phyloP scores from a whole-genome alignment of 2,888 invertebrate genomes.

The Meghimatium bilineatum region DNA sequence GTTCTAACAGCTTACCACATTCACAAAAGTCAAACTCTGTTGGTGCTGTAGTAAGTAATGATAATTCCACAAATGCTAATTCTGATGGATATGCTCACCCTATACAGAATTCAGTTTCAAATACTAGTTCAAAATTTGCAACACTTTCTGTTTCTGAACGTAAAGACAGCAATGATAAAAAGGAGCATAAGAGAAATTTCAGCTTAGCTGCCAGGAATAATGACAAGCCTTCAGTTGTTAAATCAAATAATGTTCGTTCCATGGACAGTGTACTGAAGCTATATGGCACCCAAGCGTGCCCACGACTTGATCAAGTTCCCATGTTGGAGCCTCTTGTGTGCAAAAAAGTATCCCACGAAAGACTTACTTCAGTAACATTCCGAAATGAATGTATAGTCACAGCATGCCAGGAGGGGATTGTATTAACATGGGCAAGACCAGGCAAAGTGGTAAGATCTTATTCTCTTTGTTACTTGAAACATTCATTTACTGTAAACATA shows the following conservation, averaged over 20 bases:
- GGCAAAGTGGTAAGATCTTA: conserved; percentile 58
- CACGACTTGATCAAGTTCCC: conserved; percentile 96
- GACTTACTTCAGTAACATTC: conserved; percentile 95
- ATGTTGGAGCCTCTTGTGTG: conserved; percentile 96
- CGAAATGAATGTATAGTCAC: conserved; percentile 96
- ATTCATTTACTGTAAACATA: background rate
- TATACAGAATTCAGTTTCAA: conserved; percentile 65
- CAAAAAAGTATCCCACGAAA: conserved; percentile 98
- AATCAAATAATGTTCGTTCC: conserved; percentile 72
- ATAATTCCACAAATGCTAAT: conserved; percentile 41
- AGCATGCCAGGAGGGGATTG: conserved; percentile 98
- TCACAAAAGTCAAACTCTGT: conserved; percentile 64
- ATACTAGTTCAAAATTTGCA: conserved; percentile 73
- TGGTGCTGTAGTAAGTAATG: conserved; percentile 61
- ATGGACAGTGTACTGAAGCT: conserved; percentile 73
- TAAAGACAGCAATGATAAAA: conserved; percentile 73
- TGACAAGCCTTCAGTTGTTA: conserved; percentile 68
- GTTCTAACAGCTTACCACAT: conserved; percentile 68
- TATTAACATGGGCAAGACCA: conserved; percentile 98
- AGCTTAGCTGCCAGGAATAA: conserved; percentile 81
- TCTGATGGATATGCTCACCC: conserved; percentile 63
- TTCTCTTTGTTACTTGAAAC: no score
- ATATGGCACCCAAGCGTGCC: conserved; percentile 92
- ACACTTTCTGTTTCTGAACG: conserved; percentile 75
- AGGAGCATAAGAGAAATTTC: conserved; percentile 85